phyloP scores from a whole-genome alignment of 2,797 vertebrate species.

The Galagoides demidoff region DNA sequence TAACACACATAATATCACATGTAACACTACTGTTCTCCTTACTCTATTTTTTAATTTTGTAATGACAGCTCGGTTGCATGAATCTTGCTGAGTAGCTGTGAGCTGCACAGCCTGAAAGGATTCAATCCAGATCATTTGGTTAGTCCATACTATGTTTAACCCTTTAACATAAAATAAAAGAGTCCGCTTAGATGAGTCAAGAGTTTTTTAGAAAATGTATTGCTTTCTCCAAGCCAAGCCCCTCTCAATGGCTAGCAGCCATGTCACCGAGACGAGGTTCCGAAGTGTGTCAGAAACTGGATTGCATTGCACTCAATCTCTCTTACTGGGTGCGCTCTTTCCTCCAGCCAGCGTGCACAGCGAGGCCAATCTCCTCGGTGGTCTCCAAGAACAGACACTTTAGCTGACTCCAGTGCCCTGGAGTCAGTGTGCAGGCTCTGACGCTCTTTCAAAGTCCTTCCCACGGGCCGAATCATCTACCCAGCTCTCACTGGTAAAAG shows the following conservation, averaged over 20 bases:
- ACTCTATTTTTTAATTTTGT: not conserved
- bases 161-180: not conserved
- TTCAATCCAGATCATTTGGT: not conserved
- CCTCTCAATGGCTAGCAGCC: not conserved
- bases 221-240: not conserved
- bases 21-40: not conserved
- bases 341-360: not conserved
- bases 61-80: not conserved
- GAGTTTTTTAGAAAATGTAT: not conserved
- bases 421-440: not conserved
- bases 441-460: conserved; percentile 54
- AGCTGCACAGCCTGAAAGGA: not conserved
- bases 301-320: not conserved
- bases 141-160: not conserved
- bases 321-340: not conserved
- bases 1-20: not conserved
- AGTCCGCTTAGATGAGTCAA: not conserved
- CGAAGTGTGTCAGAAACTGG: not conserved
- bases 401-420: not conserved
- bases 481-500: conserved; percentile 6
- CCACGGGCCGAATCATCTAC: conserved; percentile 40
- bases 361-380: not conserved
- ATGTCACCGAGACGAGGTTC: not conserved
- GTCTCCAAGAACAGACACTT: not conserved
- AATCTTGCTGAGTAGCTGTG: not conserved